Evolutionary conservation across 2,888 invertebrate genomes (phyloP).

Genomic region (Stenolophus ochropezus): DNA sequence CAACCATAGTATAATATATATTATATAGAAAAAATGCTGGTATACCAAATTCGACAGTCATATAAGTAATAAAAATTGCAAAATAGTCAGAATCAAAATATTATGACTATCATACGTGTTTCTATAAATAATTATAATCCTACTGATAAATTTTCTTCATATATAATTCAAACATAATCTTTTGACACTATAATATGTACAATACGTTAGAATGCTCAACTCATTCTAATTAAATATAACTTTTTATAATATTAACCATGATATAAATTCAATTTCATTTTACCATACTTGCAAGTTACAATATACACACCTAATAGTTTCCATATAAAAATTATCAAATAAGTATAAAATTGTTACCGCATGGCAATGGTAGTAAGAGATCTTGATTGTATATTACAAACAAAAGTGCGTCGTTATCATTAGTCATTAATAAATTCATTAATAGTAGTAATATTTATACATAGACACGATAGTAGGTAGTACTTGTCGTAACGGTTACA

Average conservation of each 20-base stretch:
- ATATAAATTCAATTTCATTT: constrained; percentile 52
- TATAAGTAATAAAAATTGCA: constrained; percentile 48
- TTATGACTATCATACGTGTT: constrained; percentile 45
- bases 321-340: constrained; percentile 59
- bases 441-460: constrained; percentile 46
- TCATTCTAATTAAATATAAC: constrained; percentile 48
- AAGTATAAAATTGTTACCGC: constrained; percentile 58
- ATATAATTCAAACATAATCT: constrained; percentile 55
- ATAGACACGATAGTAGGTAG: constrained; percentile 52
- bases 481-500: constrained; percentile 44
- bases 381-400: constrained; percentile 58
- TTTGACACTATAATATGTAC: constrained; percentile 53
- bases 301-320: constrained; percentile 52
- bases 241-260: constrained; percentile 43
- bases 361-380: constrained; percentile 53
- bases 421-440: constrained; percentile 40
- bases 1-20: constrained; percentile 57
- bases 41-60: constrained; percentile 57
- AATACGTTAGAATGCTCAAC: constrained; percentile 51
- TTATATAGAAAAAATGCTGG: constrained; percentile 53
- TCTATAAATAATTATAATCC: constrained; percentile 54
- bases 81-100: constrained; percentile 41
- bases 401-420: constrained; percentile 53
- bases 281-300: constrained; percentile 50
- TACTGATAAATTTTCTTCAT: constrained; percentile 49